Evolutionary conservation across 2,113 vertebrate species (phyloP).

Genomic region (Lophotis ruficrista): DNA sequence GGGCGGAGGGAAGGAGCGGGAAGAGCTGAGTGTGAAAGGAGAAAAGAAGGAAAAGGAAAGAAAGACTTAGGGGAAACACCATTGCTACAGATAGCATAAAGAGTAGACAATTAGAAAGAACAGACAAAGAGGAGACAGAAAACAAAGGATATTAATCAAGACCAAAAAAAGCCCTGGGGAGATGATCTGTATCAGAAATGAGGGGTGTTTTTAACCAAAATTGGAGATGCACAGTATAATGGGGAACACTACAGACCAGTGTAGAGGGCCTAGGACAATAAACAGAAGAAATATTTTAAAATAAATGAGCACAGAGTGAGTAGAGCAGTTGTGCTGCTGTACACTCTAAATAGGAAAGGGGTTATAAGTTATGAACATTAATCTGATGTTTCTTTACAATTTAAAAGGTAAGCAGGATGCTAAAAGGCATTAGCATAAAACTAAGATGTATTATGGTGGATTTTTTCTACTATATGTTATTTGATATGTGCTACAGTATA

Average conservation of each 20-base stretch:
- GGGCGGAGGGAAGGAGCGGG: too few relatives aligned
- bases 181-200: conserved; percentile 35
- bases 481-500: background rate
- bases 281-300: conserved; percentile 29
- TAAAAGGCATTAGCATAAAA: background rate
- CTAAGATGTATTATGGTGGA: background rate
- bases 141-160: conserved; percentile 14
- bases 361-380: background rate
- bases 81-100: background rate
- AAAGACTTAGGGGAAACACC: background rate
- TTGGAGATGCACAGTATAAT: conserved; percentile 36
- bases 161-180: background rate
- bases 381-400: background rate
- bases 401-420: background rate
- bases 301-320: conserved; percentile 40
- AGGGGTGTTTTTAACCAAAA: conserved; percentile 48
- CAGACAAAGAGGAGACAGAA: background rate
- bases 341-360: background rate
- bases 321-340: background rate
- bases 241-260: background rate
- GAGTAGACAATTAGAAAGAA: background rate
- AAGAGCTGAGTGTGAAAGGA: background rate
- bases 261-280: background rate
- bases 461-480: background rate
- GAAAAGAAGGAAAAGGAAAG: background rate